These are phyloP conservation scores for Hyperoplus lanceolatus DNA, from an alignment of 2,797 vertebrate genomes.

Conservation along the genomic window DNA sequence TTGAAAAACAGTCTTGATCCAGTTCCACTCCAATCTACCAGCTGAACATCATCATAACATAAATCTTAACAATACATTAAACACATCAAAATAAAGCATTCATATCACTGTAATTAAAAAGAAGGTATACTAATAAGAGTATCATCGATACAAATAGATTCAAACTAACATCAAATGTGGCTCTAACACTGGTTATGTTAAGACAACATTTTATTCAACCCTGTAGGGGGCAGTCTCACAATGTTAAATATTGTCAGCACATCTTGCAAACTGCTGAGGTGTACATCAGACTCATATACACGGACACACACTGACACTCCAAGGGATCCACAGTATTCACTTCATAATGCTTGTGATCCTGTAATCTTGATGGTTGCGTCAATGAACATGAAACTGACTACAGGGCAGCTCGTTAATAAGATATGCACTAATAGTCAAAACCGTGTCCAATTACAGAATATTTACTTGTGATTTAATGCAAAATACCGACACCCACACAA, in stretches of 20 bases:
- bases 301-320: conserved; percentile 5
- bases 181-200: conserved; percentile 19
- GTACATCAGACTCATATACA: conserved; percentile 23
- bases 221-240: conserved; percentile 82
- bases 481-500: conserved; percentile 22
- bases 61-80: too few species aligned
- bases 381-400: conserved; percentile 47
- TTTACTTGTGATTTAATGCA: conserved; percentile 40
- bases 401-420: conserved; percentile 39
- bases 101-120: too few species aligned
- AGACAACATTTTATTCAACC: conserved; percentile 38
- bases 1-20: too few species aligned
- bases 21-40: too few species aligned
- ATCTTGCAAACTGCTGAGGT: conserved; percentile 66
- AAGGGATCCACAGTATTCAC: conserved; percentile 28
- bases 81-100: too few species aligned
- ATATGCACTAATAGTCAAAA: conserved; percentile 39
- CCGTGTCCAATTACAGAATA: conserved; percentile 46
- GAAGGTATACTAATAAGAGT: too few species aligned
- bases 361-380: conserved; percentile 46
- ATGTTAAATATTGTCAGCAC: conserved; percentile 53
- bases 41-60: too few species aligned
- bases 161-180: too few species aligned
- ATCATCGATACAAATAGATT: too few species aligned
- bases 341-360: conserved; percentile 31